phyloP scores from a whole-genome alignment of 1,140 invertebrate species.

The Nomia melanderi region DNA sequence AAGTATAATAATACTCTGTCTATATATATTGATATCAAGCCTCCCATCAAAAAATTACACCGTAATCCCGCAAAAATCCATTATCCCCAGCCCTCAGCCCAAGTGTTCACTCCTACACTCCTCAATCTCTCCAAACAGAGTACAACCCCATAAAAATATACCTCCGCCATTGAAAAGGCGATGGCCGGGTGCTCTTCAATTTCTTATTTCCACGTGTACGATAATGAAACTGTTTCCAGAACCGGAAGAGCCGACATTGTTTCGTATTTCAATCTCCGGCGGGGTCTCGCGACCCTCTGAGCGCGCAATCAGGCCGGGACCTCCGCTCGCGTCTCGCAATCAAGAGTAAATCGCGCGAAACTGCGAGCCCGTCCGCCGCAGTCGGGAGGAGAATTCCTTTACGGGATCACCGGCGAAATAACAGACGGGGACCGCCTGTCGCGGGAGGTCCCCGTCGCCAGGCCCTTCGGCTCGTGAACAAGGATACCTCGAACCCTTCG shows the following conservation, averaged over 20 bases:
- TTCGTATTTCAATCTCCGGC: conserved; percentile 18
- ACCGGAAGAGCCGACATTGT: conserved; percentile 5
- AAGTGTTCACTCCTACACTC: no score
- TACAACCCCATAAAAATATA: no score
- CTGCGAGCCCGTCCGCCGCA: conserved; percentile 36
- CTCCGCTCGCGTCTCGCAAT: conserved; percentile 36
- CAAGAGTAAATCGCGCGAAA: conserved; percentile 61
- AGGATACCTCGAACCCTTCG: conserved; percentile 50
- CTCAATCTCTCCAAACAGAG: no score
- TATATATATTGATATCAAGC: no score
- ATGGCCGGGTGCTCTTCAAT: background rate
- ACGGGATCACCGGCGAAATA: conserved; percentile 43
- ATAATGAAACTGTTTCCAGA: background rate
- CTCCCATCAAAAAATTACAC: no score
- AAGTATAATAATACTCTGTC: no score
- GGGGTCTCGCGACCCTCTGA: background rate
- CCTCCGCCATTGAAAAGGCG: no score
- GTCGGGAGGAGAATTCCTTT: conserved; percentile 55
- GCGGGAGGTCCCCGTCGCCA: conserved; percentile 50
- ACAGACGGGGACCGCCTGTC: conserved; percentile 47
- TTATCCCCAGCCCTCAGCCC: no score
- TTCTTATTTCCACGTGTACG: background rate
- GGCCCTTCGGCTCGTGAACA: conserved; percentile 40
- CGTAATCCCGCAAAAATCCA: no score
- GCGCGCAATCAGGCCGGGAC: conserved; percentile 8